Evolutionary conservation across 2,113 vertebrate genomes (phyloP).

Genomic region (Chloropsis hardwickii): DNA sequence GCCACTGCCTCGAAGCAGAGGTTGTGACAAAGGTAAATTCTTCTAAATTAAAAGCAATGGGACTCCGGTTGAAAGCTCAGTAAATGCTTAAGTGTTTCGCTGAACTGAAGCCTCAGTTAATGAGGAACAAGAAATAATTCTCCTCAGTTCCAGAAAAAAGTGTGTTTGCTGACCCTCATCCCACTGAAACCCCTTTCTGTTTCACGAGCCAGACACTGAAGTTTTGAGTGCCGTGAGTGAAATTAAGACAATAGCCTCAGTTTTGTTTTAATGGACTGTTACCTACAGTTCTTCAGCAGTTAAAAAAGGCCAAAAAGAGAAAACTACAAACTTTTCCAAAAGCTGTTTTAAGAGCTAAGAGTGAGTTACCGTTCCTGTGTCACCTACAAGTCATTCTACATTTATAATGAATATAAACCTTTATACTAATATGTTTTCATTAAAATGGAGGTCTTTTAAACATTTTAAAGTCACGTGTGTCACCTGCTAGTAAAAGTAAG

Average conservation of each 20-base stretch:
- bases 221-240: not conserved
- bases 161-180: not conserved
- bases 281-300: not conserved
- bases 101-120: constrained; percentile 16
- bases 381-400: not conserved
- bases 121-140: constrained; percentile 35
- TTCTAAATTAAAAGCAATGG: constrained; percentile 45
- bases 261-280: not conserved
- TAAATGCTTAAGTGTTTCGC: not conserved
- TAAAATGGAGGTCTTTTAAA: not conserved
- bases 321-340: not conserved
- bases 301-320: not conserved
- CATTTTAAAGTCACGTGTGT: not conserved
- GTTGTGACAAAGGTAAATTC: constrained; percentile 55
- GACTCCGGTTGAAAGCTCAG: not conserved
- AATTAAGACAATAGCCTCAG: not conserved
- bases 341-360: not conserved
- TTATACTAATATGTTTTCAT: not conserved
- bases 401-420: not conserved
- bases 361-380: not conserved
- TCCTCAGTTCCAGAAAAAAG: not conserved
- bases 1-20: constrained; percentile 24
- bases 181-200: not conserved
- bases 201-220: not conserved
- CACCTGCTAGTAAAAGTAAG: not conserved